These are phyloP conservation scores for Scaptomyza polygonia DNA, from an alignment of 2,888 invertebrate species.

Conservation along the genomic window DNA sequence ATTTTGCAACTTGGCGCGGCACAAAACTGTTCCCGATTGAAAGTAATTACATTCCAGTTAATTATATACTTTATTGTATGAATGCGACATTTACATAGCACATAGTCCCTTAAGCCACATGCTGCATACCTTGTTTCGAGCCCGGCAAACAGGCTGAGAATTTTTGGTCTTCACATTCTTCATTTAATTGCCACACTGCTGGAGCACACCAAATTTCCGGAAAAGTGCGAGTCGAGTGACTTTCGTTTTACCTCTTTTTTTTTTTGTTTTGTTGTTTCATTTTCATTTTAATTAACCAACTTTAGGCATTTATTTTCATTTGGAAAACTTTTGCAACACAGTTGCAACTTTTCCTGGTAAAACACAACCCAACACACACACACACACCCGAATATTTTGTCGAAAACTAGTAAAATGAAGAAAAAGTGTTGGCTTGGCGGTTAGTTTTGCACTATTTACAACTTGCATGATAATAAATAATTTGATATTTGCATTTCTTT, in stretches of 20 bases:
- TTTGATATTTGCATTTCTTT: neutral
- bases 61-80: neutral
- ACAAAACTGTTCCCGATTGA: slow-evolving; percentile 21
- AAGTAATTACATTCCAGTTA: slow-evolving; percentile 1
- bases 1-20: slow-evolving; percentile 17
- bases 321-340: slow-evolving; percentile 52
- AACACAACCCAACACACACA: slow-evolving; percentile 24
- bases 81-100: slow-evolving; percentile 4
- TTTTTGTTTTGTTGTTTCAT: too few relatives aligned
- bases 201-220: slow-evolving; percentile 12
- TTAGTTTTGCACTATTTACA: slow-evolving; percentile 3
- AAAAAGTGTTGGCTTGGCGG: slow-evolving; percentile 18
- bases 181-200: slow-evolving; percentile 45
- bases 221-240: slow-evolving; percentile 33
- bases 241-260: slow-evolving; percentile 20
- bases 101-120: neutral
- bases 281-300: slow-evolving; percentile 66
- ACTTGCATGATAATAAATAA: neutral
- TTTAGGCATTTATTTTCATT: slow-evolving; percentile 68
- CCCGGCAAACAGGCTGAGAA: slow-evolving; percentile 7
- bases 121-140: neutral
- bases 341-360: slow-evolving; percentile 40
- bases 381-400: slow-evolving; percentile 28
- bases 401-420: slow-evolving; percentile 20
- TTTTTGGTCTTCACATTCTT: slow-evolving; percentile 32